phyloP scores from a whole-genome alignment of 2,797 vertebrate species.

The Xenopus petersii region DNA sequence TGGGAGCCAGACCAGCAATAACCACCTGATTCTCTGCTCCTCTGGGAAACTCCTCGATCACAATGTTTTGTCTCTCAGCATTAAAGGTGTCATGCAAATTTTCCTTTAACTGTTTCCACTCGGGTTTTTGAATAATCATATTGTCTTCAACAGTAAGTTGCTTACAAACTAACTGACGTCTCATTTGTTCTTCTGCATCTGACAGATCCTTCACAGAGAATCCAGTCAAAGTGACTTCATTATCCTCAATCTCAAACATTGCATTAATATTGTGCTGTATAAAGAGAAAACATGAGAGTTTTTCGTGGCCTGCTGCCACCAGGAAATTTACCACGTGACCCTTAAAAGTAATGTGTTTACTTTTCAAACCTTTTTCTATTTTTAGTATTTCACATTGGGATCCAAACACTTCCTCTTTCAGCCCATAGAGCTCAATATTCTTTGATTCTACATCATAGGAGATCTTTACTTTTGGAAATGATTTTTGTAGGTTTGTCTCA shows the following conservation, averaged over 20 bases:
- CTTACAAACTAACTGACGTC: conserved; percentile 50
- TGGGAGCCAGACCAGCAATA: conserved; percentile 65
- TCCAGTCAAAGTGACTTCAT: conserved; percentile 60
- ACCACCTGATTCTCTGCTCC: conserved; percentile 51
- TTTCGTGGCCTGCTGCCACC: conserved; percentile 54
- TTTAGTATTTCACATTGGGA: conserved; percentile 71
- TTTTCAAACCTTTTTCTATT: conserved; percentile 51
- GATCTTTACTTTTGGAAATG: conserved; percentile 61
- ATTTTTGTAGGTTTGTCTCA: conserved; percentile 40
- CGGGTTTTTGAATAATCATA: conserved; percentile 52
- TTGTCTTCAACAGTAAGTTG: conserved; percentile 61
- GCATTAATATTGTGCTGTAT: conserved; percentile 64
- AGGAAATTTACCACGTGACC: conserved; percentile 68
- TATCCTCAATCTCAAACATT: conserved; percentile 60
- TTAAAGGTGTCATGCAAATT: conserved; percentile 55
- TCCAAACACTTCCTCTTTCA: conserved; percentile 62
- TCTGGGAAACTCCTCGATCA: conserved; percentile 49
- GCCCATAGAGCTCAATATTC: conserved; percentile 66
- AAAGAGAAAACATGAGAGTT: conserved; percentile 70
- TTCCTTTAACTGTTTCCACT: conserved; percentile 63
- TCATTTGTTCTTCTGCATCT: conserved; percentile 70
- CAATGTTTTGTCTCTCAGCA: conserved; percentile 53
- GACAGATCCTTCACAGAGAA: conserved; percentile 54
- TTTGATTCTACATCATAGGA: conserved; percentile 55
- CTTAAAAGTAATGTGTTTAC: conserved; percentile 53